Percentiles rank a stretch among this genome's conserved stretches.
phyloP scores from a whole-genome alignment of 2,888 invertebrate species.

The Ennomos erosarius region DNA sequence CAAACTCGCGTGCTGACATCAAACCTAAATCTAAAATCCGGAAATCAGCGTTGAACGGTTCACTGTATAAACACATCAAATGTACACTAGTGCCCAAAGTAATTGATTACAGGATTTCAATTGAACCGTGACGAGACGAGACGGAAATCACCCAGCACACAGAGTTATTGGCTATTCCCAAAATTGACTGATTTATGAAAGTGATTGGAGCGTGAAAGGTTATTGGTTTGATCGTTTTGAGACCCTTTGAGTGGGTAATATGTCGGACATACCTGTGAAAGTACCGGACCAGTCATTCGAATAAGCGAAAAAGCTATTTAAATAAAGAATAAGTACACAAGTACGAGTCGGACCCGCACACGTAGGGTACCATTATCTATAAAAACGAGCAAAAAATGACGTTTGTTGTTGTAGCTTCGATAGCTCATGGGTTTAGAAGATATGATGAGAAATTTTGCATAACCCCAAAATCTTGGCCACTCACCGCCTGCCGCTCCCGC shows the following conservation, averaged over 20 bases:
- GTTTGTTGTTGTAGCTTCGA: too few relatives aligned
- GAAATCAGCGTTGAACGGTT: constrained; percentile 1
- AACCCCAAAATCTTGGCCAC: too few relatives aligned
- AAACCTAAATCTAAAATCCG: constrained; percentile 2
- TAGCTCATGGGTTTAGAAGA: too few relatives aligned
- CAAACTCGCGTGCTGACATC: not conserved
- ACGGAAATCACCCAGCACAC: constrained; percentile 34
- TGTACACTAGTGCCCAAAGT: constrained; percentile 23
- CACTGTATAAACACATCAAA: not conserved
- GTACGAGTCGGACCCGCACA: too few relatives aligned
- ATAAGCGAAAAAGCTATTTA: too few relatives aligned
- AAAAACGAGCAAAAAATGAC: too few relatives aligned
- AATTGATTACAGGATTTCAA: constrained; percentile 35
- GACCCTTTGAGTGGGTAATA: constrained; percentile 32
- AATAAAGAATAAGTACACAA: too few relatives aligned
- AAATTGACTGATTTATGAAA: constrained; percentile 39
- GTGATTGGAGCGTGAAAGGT: constrained; percentile 34
- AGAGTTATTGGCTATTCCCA: constrained; percentile 33
- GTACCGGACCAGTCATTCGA: too few relatives aligned
- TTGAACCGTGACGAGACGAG: constrained; percentile 19
- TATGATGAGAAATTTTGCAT: too few relatives aligned
- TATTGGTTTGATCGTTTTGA: constrained; percentile 25
- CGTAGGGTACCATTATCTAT: too few relatives aligned
- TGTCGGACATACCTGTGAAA: not conserved
- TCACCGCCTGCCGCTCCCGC: too few relatives aligned